Conservation (phyloP, 2,888 invertebrate genomes). For the Osmoderma eremita region DNA sequence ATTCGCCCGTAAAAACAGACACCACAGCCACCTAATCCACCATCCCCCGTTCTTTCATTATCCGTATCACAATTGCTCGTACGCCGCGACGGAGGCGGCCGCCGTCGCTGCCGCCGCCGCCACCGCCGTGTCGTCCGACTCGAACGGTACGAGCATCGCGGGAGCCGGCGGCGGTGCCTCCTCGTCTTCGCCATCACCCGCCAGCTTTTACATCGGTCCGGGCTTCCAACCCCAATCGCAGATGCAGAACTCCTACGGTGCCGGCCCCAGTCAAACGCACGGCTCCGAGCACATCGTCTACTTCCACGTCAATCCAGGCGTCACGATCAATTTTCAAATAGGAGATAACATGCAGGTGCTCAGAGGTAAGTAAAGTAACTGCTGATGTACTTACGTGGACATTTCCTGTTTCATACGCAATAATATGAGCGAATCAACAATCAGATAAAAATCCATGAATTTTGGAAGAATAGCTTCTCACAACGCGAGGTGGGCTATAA, state of each 20-base stretch:
- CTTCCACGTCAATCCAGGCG: constrained; percentile 81
- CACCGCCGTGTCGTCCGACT: constrained; percentile 62
- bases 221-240: constrained; percentile 67
- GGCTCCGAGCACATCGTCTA: constrained; percentile 73
- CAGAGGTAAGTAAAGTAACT: constrained; percentile 70
- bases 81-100: constrained; percentile 66
- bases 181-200: constrained; percentile 65
- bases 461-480: no score
- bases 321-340: constrained; percentile 78
- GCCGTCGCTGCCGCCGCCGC: constrained; percentile 66
- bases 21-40: constrained; percentile 54
- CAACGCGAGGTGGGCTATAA: no score
- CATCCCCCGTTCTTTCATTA: constrained; percentile 63
- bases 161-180: constrained; percentile 59
- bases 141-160: constrained; percentile 55
- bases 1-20: constrained; percentile 47
- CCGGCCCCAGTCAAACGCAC: constrained; percentile 55
- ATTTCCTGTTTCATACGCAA: no score
- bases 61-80: constrained; percentile 66
- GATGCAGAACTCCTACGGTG: constrained; percentile 51
- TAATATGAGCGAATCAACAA: no score
- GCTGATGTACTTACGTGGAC: background rate
- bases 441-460: no score
- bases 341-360: constrained; percentile 80
- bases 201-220: constrained; percentile 70